phyloP scores from a whole-genome alignment of 2,888 invertebrate species.

The Epirrhoe tristata region DNA sequence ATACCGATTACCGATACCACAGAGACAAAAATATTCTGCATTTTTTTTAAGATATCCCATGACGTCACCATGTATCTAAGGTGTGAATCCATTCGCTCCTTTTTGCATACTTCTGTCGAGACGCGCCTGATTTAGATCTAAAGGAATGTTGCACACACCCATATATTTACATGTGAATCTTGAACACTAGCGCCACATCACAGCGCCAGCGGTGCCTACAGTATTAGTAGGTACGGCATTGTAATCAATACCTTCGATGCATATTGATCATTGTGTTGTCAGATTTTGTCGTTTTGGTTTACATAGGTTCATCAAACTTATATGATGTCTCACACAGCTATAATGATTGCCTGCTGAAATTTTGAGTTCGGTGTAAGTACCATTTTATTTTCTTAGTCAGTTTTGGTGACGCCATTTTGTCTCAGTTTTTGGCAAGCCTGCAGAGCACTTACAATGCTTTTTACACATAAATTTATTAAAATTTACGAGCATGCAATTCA shows the following conservation, averaged over 20 bases:
- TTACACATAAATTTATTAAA: slow-evolving; percentile 4
- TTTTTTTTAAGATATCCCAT: no score
- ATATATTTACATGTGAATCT: slow-evolving; percentile 15
- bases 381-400: background rate
- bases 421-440: background rate
- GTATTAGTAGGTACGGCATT: background rate
- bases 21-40: no score
- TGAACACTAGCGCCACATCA: slow-evolving; percentile 9
- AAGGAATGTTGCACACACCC: slow-evolving; percentile 42
- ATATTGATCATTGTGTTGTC: background rate
- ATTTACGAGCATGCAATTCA: slow-evolving; percentile 8
- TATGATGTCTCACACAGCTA: no score
- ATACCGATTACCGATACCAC: no score
- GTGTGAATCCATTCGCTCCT: slow-evolving; percentile 20
- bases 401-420: background rate
- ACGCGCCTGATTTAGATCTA: slow-evolving; percentile 52
- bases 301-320: no score
- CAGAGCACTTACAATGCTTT: background rate
- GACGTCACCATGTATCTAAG: slow-evolving; percentile 6
- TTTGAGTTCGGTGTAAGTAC: background rate
- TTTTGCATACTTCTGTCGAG: slow-evolving; percentile 50
- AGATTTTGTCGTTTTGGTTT: background rate
- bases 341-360: background rate
- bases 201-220: slow-evolving; percentile 8
- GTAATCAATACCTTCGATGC: slow-evolving; percentile 2